These are phyloP conservation scores for Aphelenchoides besseyi DNA, from an alignment of 1,140 invertebrate species.

Conservation along the genomic window DNA sequence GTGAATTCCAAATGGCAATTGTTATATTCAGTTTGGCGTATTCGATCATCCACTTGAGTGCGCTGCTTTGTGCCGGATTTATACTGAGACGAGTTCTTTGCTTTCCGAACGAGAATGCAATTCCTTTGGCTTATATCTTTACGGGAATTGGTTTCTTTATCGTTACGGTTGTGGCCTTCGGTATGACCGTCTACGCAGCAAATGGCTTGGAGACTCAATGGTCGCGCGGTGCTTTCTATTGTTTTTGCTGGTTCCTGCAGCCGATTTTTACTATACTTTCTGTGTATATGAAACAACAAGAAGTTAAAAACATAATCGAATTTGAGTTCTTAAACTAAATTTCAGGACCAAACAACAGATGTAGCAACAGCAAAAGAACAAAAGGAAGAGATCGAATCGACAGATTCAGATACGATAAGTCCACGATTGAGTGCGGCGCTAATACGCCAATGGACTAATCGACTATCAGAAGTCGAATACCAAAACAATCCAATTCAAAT, in stretches of 20 bases:
- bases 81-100: not conserved
- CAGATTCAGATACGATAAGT: not conserved
- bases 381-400: not conserved
- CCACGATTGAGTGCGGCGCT: not conserved
- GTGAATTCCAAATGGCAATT: conserved; percentile 6
- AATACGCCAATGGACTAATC: not conserved
- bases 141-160: conserved; percentile 10
- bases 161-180: not conserved
- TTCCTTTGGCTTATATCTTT: not conserved
- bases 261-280: not conserved
- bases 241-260: not conserved
- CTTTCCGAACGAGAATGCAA: not conserved
- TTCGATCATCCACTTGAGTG: not conserved
- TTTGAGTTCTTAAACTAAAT: not conserved
- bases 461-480: not conserved
- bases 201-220: not conserved
- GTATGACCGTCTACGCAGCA: not conserved
- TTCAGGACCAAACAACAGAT: not conserved
- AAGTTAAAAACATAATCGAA: not conserved
- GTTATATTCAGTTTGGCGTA: not conserved
- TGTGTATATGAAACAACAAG: not conserved
- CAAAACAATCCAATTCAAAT: conserved; percentile 1
- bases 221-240: conserved; percentile 6
- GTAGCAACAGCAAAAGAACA: not conserved
- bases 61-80: not conserved